phyloP scores from a whole-genome alignment of 1,140 invertebrate genomes.

The Scaptomyza montana region DNA sequence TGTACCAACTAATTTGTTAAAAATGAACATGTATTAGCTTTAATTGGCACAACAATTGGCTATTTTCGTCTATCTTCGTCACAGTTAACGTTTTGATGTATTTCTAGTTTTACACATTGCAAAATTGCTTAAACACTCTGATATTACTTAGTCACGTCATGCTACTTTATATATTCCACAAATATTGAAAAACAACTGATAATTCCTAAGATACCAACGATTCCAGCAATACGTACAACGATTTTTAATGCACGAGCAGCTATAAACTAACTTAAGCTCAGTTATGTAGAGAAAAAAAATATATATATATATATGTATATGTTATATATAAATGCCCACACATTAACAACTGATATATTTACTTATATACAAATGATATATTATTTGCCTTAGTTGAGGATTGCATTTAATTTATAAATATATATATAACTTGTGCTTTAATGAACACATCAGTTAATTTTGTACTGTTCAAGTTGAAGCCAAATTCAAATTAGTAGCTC shows the following conservation, averaged over 20 bases:
- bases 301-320: slow-evolving; percentile 6
- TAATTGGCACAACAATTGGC: slow-evolving; percentile 46
- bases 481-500: slow-evolving; percentile 63
- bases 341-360: slow-evolving; percentile 15
- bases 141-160: slow-evolving; percentile 52
- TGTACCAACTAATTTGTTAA: slow-evolving; percentile 41
- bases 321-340: slow-evolving; percentile 16
- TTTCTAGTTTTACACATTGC: slow-evolving; percentile 30
- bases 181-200: slow-evolving; percentile 43
- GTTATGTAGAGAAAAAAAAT: slow-evolving; percentile 43
- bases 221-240: slow-evolving; percentile 70
- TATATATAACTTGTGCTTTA: slow-evolving; percentile 17
- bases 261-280: slow-evolving; percentile 25
- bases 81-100: slow-evolving; percentile 35
- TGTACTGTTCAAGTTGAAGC: slow-evolving; percentile 55
- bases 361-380: slow-evolving; percentile 25
- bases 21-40: slow-evolving; percentile 48
- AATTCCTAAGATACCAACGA: slow-evolving; percentile 71
- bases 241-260: slow-evolving; percentile 45
- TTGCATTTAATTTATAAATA: slow-evolving; percentile 23
- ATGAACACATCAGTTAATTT: slow-evolving; percentile 55
- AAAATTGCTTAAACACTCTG: slow-evolving; percentile 40
- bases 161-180: slow-evolving; percentile 45
- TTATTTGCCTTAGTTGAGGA: slow-evolving; percentile 26
- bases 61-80: background rate